Percentiles rank a stretch among this genome's conserved stretches.
Conservation (phyloP, 2,888 invertebrate genomes). For the Epiperipatus broadwayi region DNA sequence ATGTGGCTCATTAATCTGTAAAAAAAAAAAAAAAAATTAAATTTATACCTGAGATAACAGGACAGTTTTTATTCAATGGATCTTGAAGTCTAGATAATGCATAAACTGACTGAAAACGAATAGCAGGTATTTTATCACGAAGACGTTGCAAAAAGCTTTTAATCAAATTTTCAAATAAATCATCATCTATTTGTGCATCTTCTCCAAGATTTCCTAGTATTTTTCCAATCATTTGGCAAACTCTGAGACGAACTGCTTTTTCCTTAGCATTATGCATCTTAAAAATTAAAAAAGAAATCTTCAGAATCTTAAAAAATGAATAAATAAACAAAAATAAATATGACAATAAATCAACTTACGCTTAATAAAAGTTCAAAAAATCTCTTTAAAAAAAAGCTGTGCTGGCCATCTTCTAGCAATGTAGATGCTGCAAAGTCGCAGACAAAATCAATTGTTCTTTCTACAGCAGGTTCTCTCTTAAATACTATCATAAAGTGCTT, state of each 20-base stretch:
- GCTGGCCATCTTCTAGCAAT: slow-evolving; percentile 30
- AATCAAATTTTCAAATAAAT: slow-evolving; percentile 49
- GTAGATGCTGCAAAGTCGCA: slow-evolving; percentile 47
- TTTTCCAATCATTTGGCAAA: slow-evolving; percentile 56
- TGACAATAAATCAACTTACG: slow-evolving; percentile 29
- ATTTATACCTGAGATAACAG: slow-evolving; percentile 41
- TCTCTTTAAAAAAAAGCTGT: slow-evolving; percentile 36
- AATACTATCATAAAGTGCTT: slow-evolving; percentile 43
- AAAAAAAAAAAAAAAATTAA: not conserved
- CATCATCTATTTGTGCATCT: slow-evolving; percentile 54
- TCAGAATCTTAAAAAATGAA: slow-evolving; percentile 23
- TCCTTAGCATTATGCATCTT: slow-evolving; percentile 34
- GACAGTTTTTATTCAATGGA: slow-evolving; percentile 50
- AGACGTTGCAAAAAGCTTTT: slow-evolving; percentile 45
- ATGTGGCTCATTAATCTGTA: not conserved
- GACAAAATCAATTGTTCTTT: slow-evolving; percentile 47
- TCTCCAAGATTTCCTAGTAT: slow-evolving; percentile 51
- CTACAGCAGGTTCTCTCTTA: slow-evolving; percentile 46
- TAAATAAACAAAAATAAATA: slow-evolving; percentile 19
- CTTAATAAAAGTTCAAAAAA: slow-evolving; percentile 43
- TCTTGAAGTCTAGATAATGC: slow-evolving; percentile 62
- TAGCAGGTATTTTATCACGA: slow-evolving; percentile 50
- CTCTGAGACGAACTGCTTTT: slow-evolving; percentile 44
- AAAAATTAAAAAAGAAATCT: slow-evolving; percentile 19
- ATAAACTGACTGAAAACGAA: slow-evolving; percentile 56